These are phyloP conservation scores for Spodoptera picta DNA, from an alignment of 2,888 invertebrate genomes.

Conservation along the genomic window DNA sequence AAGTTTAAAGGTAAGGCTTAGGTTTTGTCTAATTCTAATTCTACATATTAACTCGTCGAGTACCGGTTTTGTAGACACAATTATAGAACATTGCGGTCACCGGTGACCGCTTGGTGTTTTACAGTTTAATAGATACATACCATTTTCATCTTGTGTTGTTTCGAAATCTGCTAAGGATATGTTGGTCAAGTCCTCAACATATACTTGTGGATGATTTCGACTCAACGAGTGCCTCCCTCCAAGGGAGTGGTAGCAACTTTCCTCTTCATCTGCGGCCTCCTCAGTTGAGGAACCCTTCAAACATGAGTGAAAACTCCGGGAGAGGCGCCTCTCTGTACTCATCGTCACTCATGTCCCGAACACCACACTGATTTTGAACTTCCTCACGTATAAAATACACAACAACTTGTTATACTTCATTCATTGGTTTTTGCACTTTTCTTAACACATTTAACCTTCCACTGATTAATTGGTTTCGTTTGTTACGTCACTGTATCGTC, in stretches of 20 bases:
- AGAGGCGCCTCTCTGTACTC: conserved; percentile 89
- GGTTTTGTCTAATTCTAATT: too few relatives aligned
- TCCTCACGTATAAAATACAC: conserved; percentile 56
- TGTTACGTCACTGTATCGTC: conserved; percentile 46
- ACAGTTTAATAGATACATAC: conserved; percentile 74
- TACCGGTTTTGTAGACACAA: too few relatives aligned
- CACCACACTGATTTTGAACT: conserved; percentile 59
- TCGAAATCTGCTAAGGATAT: conserved; percentile 84
- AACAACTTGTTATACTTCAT: conserved; percentile 43
- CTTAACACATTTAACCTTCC: conserved; percentile 37
- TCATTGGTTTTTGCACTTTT: conserved; percentile 52
- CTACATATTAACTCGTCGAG: too few relatives aligned
- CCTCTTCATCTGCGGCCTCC: conserved; percentile 85
- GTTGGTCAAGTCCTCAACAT: conserved; percentile 83
- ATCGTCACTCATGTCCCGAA: conserved; percentile 83
- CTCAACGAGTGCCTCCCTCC: conserved; percentile 82
- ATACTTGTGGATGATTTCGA: conserved; percentile 79
- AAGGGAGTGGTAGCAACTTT: conserved; percentile 84
- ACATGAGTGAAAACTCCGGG: conserved; percentile 91
- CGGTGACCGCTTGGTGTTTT: too few relatives aligned
- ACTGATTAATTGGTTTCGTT: conserved; percentile 32
- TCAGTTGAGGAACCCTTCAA: conserved; percentile 89
- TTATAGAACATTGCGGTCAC: too few relatives aligned
- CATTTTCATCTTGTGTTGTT: conserved; percentile 80
- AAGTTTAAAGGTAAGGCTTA: too few relatives aligned